Percentiles rank a stretch among this genome's conserved stretches.
Evolutionary conservation across 1,140 invertebrate species (phyloP).

Genomic region (Euura lappo): DNA sequence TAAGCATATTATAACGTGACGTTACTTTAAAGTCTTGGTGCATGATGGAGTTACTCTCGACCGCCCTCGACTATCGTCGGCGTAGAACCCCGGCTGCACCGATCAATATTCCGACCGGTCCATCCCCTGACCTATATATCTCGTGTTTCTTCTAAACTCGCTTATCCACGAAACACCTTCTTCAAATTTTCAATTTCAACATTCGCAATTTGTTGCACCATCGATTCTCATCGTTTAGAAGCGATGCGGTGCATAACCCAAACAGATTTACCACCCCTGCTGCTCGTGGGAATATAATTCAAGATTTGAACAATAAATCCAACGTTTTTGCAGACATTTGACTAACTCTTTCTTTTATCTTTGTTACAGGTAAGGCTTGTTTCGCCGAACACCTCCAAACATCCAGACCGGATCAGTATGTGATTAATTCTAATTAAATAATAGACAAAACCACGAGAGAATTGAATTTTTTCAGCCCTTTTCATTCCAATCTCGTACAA

Average conservation of each 20-base stretch:
- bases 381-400: neutral
- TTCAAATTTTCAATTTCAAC: neutral
- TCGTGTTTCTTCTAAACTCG: slow-evolving; percentile 44
- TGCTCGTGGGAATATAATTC: neutral
- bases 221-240: neutral
- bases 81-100: slow-evolving; percentile 38
- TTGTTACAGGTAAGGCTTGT: slow-evolving; percentile 2
- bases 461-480: too few relatives aligned
- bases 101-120: slow-evolving; percentile 61
- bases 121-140: slow-evolving; percentile 59
- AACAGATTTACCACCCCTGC: too few relatives aligned
- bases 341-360: neutral
- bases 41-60: neutral
- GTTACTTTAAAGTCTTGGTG: neutral
- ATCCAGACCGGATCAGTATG: slow-evolving; percentile 4
- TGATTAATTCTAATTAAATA: slow-evolving; percentile 3
- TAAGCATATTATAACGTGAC: neutral
- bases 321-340: neutral
- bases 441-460: neutral
- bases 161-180: neutral
- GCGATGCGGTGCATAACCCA: too few relatives aligned
- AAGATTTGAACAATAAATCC: neutral
- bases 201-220: neutral
- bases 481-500: too few relatives aligned
- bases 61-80: neutral